Conservation (phyloP, 2,113 vertebrate species). For the Gnathonemus echidnorhynchus region DNA sequence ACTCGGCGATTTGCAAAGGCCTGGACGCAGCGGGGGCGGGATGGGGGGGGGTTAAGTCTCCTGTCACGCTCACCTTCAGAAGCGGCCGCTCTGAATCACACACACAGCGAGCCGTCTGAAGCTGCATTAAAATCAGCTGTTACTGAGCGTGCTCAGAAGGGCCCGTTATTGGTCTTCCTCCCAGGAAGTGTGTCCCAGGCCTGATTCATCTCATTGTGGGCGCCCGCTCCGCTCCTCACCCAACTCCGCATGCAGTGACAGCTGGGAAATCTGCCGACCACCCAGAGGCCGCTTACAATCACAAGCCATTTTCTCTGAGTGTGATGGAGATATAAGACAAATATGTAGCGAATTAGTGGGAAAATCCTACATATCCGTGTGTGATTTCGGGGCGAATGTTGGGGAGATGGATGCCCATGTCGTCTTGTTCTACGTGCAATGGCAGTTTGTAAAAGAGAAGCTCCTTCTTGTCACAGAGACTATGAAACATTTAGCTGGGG, state of each 20-base stretch:
- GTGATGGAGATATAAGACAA: not conserved
- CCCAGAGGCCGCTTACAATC: not conserved
- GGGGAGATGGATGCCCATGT: not conserved
- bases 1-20: not conserved
- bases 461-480: not conserved
- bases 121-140: not conserved
- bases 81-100: not conserved
- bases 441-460: not conserved
- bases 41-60: not conserved
- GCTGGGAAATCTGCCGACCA: not conserved
- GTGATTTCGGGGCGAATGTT: not conserved
- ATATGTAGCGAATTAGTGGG: not conserved
- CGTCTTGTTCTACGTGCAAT: not conserved
- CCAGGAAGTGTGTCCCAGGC: conserved; percentile 16
- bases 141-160: conserved; percentile 4
- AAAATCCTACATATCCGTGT: not conserved
- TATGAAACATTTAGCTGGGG: not conserved
- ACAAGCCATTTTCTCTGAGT: not conserved
- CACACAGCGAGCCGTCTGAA: not conserved
- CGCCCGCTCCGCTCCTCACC: not conserved
- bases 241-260: not conserved
- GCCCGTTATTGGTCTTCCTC: not conserved
- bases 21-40: not conserved
- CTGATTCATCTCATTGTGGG: conserved; percentile 22
- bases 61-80: not conserved